These are phyloP conservation scores for Drosophila nebulosa DNA, from an alignment of 1,140 invertebrate genomes.

Conservation along the genomic window DNA sequence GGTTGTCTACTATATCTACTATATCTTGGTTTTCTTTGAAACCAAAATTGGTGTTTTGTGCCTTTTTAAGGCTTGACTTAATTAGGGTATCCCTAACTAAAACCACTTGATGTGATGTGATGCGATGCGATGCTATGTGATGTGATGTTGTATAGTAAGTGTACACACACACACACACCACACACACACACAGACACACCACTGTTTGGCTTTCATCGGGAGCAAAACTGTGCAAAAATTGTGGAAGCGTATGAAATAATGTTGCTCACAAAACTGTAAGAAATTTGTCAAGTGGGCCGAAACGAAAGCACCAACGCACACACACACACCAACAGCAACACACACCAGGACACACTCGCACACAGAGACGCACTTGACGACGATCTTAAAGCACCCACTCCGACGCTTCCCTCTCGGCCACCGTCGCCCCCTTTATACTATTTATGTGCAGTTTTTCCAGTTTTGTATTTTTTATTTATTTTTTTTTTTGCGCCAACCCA, in stretches of 20 bases:
- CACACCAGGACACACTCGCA: slow-evolving; percentile 14
- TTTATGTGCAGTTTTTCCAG: slow-evolving; percentile 69
- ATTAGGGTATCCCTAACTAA: slow-evolving; percentile 1
- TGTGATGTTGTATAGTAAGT: neutral
- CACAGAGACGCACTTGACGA: slow-evolving; percentile 15
- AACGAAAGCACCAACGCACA: slow-evolving; percentile 23
- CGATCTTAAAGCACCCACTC: slow-evolving; percentile 1
- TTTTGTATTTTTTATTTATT: slow-evolving; percentile 30
- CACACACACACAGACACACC: neutral
- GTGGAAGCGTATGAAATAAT: slow-evolving; percentile 50
- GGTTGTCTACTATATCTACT: neutral
- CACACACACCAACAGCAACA: no score
- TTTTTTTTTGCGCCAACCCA: slow-evolving; percentile 29
- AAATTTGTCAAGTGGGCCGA: slow-evolving; percentile 71
- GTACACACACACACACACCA: neutral
- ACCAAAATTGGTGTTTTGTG: neutral
- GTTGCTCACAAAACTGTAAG: slow-evolving; percentile 64
- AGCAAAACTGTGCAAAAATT: slow-evolving; percentile 30
- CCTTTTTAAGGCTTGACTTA: slow-evolving; percentile 1
- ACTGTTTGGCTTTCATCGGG: slow-evolving; percentile 37
- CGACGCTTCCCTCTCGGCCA: slow-evolving; percentile 28
- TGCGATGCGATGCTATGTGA: neutral
- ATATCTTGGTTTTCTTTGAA: neutral
- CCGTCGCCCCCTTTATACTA: slow-evolving; percentile 38
- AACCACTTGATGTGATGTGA: neutral